A percentile compares a stretch with the other conserved stretches of the same genome.
phyloP scores from a whole-genome alignment of 2,113 vertebrate genomes.

The Pteruthius melanotis region DNA sequence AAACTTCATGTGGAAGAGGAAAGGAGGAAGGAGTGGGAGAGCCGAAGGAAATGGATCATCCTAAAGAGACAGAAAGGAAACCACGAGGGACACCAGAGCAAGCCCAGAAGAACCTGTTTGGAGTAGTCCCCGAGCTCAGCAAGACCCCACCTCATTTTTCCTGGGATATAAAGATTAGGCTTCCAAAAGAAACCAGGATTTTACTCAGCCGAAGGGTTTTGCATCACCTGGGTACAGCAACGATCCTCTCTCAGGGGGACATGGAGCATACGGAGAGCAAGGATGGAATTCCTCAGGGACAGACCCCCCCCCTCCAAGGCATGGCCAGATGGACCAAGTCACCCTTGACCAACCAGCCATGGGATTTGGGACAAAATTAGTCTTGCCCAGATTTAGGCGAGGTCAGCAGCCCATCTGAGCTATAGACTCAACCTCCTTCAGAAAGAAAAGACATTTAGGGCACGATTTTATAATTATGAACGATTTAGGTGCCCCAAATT shows the following conservation, averaged over 20 bases:
- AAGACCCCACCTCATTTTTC: not conserved
- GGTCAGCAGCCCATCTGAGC: not conserved
- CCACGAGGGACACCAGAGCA: not conserved
- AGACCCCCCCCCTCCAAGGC: not conserved
- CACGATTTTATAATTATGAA: too few species aligned
- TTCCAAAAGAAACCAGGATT: not conserved
- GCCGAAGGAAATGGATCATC: not conserved
- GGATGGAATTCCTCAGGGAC: not conserved
- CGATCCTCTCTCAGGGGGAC: rapidly evolving
- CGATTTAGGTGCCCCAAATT: too few species aligned
- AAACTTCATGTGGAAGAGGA: not conserved
- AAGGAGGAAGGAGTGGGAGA: not conserved
- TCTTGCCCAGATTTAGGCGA: not conserved
- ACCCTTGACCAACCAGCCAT: not conserved
- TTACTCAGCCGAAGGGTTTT: not conserved
- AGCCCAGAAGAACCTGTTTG: not conserved
- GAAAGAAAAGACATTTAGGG: not conserved
- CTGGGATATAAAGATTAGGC: rapidly evolving
- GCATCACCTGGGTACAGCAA: not conserved
- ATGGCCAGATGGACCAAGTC: not conserved
- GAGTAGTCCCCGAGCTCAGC: not conserved
- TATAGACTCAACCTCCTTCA: not conserved
- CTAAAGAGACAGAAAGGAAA: not conserved
- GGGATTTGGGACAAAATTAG: rapidly evolving
- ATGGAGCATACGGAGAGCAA: rapidly evolving